phyloP scores from a whole-genome alignment of 2,113 vertebrate species.

The Solea solea region DNA sequence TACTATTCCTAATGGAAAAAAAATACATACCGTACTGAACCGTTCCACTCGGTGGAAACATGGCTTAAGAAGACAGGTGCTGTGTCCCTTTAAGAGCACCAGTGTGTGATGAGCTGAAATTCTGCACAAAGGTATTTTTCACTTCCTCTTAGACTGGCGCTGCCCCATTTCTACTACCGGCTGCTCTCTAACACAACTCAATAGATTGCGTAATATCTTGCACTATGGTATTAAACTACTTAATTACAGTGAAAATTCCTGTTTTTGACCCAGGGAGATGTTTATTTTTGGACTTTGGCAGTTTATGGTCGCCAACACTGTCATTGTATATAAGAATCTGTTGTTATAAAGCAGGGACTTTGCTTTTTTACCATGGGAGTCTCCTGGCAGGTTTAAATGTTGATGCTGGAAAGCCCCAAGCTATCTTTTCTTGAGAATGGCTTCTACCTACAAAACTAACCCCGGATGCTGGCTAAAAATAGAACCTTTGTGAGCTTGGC shows the following conservation, averaged over 20 bases:
- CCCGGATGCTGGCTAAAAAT: slow-evolving; percentile 71
- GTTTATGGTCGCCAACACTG: slow-evolving; percentile 42
- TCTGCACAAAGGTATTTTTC: no score
- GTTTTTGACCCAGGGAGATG: slow-evolving; percentile 10
- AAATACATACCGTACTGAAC: no score
- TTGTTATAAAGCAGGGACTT: slow-evolving; percentile 31
- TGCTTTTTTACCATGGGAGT: slow-evolving; percentile 36
- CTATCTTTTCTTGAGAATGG: slow-evolving; percentile 43
- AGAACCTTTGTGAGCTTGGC: slow-evolving; percentile 64
- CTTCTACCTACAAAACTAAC: slow-evolving; percentile 71
- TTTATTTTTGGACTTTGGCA: slow-evolving; percentile 16
- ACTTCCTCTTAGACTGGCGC: no score
- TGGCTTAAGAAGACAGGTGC: no score
- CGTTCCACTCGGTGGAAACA: no score
- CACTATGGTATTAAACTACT: no score
- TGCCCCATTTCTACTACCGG: no score
- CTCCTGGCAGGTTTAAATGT: slow-evolving; percentile 62
- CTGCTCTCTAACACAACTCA: no score
- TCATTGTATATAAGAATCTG: slow-evolving; percentile 37
- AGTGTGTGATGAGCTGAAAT: no score
- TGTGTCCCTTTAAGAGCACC: no score
- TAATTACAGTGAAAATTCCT: not conserved
- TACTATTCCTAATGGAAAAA: no score
- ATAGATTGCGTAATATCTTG: no score
- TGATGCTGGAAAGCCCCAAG: slow-evolving; percentile 65